Conservation (phyloP, 2,113 vertebrate species). For the Archilochus colubris region DNA sequence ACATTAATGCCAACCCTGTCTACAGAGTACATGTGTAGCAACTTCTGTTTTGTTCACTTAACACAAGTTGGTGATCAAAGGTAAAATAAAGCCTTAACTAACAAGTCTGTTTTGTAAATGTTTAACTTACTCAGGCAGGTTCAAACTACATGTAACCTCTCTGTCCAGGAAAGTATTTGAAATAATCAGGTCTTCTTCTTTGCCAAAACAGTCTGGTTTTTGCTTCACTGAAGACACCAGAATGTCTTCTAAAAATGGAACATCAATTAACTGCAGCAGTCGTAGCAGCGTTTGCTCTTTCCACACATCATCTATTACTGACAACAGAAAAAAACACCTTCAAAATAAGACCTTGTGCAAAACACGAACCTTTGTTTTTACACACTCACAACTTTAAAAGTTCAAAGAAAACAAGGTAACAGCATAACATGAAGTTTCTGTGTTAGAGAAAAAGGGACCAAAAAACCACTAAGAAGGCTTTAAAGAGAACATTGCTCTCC, state of each 20-base stretch:
- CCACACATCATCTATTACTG: slow-evolving; percentile 85
- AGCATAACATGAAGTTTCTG: background rate
- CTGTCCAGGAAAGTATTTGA: slow-evolving; percentile 87
- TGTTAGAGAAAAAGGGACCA: background rate
- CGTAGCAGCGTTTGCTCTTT: slow-evolving; percentile 84
- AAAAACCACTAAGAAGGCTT: background rate
- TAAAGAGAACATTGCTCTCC: background rate
- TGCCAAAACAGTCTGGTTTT: slow-evolving; percentile 53
- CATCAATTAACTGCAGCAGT: slow-evolving; percentile 84
- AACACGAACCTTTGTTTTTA: background rate
- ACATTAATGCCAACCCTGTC: background rate
- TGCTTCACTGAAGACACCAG: slow-evolving; percentile 77
- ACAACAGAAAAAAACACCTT: background rate
- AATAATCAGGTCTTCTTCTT: slow-evolving; percentile 84
- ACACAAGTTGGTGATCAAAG: background rate
- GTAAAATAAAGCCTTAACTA: background rate
- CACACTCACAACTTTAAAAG: background rate
- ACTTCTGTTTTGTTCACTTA: background rate
- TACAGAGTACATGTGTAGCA: background rate
- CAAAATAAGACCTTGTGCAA: background rate
- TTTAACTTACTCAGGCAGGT: slow-evolving; percentile 78
- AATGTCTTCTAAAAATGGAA: slow-evolving; percentile 84
- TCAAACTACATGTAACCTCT: slow-evolving; percentile 76
- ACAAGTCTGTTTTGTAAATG: background rate
- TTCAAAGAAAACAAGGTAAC: background rate